Percentiles rank a stretch among this genome's conserved stretches.
Conservation (phyloP, 2,797 vertebrate genomes). For the Perdix hodgsoniae region DNA sequence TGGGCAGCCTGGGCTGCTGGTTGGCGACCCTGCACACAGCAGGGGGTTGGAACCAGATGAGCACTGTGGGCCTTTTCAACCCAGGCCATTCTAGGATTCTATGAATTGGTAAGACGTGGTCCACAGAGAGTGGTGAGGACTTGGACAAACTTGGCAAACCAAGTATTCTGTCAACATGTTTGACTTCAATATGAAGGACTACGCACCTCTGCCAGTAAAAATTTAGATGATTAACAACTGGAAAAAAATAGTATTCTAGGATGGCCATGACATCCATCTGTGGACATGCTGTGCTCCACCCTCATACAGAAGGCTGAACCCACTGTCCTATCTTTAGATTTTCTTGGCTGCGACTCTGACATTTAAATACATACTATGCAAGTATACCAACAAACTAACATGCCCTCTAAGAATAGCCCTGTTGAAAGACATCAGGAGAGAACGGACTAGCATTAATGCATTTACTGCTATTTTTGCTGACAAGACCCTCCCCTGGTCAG, state of each 20-base stretch:
- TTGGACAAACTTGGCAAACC: not conserved
- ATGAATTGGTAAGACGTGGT: not conserved
- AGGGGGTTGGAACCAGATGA: too few species aligned
- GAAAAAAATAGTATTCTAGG: not conserved
- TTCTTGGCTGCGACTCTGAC: not conserved
- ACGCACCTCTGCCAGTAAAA: not conserved
- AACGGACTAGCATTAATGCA: not conserved
- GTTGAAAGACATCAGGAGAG: not conserved
- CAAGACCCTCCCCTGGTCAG: conserved; percentile 26
- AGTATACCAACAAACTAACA: not conserved
- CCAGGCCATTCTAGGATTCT: too few species aligned
- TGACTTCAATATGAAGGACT: not conserved
- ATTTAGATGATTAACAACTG: not conserved
- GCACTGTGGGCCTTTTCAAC: too few species aligned
- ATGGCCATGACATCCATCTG: not conserved
- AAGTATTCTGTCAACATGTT: not conserved
- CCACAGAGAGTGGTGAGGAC: not conserved
- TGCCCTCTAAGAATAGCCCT: not conserved
- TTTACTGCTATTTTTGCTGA: conserved; percentile 34
- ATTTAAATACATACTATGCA: not conserved
- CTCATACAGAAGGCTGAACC: not conserved
- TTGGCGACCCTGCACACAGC: too few species aligned
- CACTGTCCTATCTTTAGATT: not conserved
- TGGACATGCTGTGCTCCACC: not conserved
- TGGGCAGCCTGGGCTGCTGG: too few species aligned